Evolutionary conservation across 2,113 vertebrate genomes (phyloP), one percentile per base, ranked within the genome.

Genomic region (Plecotus auritus): DNA sequence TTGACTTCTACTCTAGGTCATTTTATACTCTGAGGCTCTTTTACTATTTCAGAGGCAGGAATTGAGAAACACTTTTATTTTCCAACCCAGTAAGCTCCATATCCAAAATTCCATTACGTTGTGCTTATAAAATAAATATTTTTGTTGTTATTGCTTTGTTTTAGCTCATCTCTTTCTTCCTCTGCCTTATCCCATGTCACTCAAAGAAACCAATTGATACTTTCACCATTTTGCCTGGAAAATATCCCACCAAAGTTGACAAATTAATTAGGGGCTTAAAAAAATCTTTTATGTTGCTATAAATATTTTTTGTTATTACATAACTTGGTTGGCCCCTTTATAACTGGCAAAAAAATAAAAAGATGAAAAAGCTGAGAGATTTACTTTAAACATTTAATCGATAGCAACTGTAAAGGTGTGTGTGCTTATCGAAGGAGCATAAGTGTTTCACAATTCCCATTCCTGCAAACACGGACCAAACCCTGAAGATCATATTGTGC

Each of bases 391-490:
- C 5, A 40, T 88, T 94, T 96, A 91, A 96, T 95, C 73, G 12
- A 91, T 96, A 88, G 26, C 51, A 83, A 42, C 92, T 76, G 10
- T 80, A 77, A 92, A 95, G 14, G 40, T 81, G 30, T 83, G 37
- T 86, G 10, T 56, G 17, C 70, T 92, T 96, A 90, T 81, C 0
- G 12, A 96, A 93, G 32, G 59, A 64, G 14, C 51, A 95, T 96
- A 80, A 96, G 95, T 96, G 92, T 95, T 95, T 90, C 87, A 96
- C 64, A 90, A 16, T 94, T 89, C 56, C 56, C 49, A 70, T 86
- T 92, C 47, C 90, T 95, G 66, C n/a, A 86, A 86, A 84, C 40
- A 78, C 64, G 90, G 90, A 42, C 47, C 80, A 73, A 92, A 74
- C 67, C 78, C 56, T 76, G 77, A 78, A 85, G 73, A 90, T 76